phyloP scores from a whole-genome alignment of 2,888 invertebrate species.

The Margaritifera margaritifera region DNA sequence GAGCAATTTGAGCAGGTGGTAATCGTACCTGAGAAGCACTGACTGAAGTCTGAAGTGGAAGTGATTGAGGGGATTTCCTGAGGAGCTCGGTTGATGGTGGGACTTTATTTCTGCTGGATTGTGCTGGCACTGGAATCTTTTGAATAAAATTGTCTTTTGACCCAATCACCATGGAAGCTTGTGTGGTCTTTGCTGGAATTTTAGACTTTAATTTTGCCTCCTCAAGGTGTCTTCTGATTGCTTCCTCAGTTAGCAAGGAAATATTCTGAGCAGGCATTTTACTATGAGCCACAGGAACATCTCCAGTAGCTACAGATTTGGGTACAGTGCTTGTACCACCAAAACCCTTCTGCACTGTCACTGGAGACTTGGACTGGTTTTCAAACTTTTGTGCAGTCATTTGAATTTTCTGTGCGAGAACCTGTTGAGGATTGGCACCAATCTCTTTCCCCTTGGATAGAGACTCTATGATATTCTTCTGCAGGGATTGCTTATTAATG shows the following conservation, averaged over 20 bases:
- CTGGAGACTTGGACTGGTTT: constrained; percentile 9
- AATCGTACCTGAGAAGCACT: too few relatives aligned
- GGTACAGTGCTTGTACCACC: constrained; percentile 27
- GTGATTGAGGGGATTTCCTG: constrained; percentile 37
- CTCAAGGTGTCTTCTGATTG: constrained; percentile 26
- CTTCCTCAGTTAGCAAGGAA: constrained; percentile 23
- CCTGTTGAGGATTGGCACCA: too few relatives aligned
- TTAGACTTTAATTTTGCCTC: constrained; percentile 3
- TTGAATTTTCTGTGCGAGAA: too few relatives aligned
- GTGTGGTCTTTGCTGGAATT: constrained; percentile 1
- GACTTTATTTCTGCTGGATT: too few relatives aligned
- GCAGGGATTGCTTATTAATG: background rate
- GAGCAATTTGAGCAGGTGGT: too few relatives aligned
- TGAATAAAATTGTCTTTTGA: too few relatives aligned
- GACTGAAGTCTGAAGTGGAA: background rate
- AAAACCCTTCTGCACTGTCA: constrained; percentile 5
- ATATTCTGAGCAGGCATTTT: constrained; percentile 9
- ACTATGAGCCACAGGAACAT: constrained; percentile 4
- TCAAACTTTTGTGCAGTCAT: background rate
- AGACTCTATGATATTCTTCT: too few relatives aligned
- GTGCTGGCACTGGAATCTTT: too few relatives aligned
- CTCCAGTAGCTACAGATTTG: constrained; percentile 19
- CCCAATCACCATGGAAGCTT: too few relatives aligned
- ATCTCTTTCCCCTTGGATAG: too few relatives aligned
- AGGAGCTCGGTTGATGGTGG: constrained; percentile 15